Base-by-base conservation (phyloP, 1,140 invertebrate genomes). In the Lasaia peninsularis region DNA sequence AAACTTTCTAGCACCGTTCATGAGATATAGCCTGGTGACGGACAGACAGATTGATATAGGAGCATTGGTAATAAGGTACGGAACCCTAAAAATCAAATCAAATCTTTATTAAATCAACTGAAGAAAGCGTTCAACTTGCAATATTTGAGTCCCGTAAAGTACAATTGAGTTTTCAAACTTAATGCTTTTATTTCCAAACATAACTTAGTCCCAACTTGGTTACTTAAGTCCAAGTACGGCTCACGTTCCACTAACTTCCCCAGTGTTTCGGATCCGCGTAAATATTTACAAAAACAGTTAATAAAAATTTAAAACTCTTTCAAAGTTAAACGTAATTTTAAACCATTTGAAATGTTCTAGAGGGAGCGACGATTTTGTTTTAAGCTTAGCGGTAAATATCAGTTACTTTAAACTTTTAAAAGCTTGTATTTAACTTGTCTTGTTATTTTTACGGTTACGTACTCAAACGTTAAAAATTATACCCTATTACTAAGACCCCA, bases 171-270 rank as follows among this genome's bases (percentile, higher is more conserved):
- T 48, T 48, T 48, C 40, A 16, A 48, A 48, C 40, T 48, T 48
- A 48, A 48, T 48, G 40, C 40, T 48, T 48, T 48, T 48, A 48
- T 48, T 48, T 48, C 10, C 40, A 48, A 48, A 48, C 40, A 48
- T 48, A 48, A 48, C 40, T 48, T 48, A 48, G 40, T 48, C 40
- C 20, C 40, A 20, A 48, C 40, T 48, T 48, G 40, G 16, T 48
- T 48, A 48, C 40, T 48, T 48, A 48, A 48, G 40, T 48, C 40
- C 40, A 48, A 48, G 40, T 21, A 48, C 40, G 10, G 40, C 40
- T 48, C 40, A 48, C 20, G 40, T 48, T 48, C 6, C 40, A 20
- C 40, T 21, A 48, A 48, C 40, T 48, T 48, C 20, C 20, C 4
- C 40, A 48, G 40, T 48, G 40, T 48, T 48, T 48, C 18, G 20